Conservation (phyloP, 2,888 invertebrate species). For the Melitaea athalia region DNA sequence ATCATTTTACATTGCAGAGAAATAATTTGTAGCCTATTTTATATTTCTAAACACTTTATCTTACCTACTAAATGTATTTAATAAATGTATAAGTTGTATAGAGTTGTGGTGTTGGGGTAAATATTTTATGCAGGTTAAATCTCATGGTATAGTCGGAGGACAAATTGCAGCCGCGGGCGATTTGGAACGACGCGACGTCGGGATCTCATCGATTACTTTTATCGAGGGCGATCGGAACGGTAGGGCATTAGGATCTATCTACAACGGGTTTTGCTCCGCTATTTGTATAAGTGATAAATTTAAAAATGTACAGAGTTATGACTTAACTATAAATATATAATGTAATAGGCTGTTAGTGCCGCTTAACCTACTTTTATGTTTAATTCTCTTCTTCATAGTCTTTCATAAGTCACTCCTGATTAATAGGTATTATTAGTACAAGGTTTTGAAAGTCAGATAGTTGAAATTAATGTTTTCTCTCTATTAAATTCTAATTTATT, state of each 20-base stretch:
- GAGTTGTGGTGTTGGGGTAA: conserved; percentile 1
- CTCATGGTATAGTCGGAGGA: conserved; percentile 30
- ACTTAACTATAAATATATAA: too few species aligned
- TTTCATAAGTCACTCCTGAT: too few species aligned
- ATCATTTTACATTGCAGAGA: too few species aligned
- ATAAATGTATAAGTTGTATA: not conserved
- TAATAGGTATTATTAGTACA: too few species aligned
- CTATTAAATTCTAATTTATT: too few species aligned
- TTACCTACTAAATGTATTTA: not conserved
- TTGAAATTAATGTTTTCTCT: too few species aligned
- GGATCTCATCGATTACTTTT: conserved; percentile 46
- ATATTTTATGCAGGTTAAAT: conserved; percentile 19
- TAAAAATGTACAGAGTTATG: not conserved
- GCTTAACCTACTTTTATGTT: too few species aligned
- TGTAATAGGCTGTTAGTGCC: too few species aligned
- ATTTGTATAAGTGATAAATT: conserved; percentile 1
- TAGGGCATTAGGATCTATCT: conserved; percentile 5
- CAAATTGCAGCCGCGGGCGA: conserved; percentile 36
- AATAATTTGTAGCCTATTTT: too few species aligned
- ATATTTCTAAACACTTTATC: too few species aligned
- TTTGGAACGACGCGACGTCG: conserved; percentile 35
- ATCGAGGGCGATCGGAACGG: conserved; percentile 41
- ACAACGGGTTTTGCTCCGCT: not conserved
- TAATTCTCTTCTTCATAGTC: too few species aligned
- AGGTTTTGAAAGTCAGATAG: too few species aligned